A percentile compares a stretch with the other conserved stretches of the same genome.
phyloP scores from a whole-genome alignment of 35 echinoderm and acorn worm species.

The Nesometra sesokonis region DNA sequence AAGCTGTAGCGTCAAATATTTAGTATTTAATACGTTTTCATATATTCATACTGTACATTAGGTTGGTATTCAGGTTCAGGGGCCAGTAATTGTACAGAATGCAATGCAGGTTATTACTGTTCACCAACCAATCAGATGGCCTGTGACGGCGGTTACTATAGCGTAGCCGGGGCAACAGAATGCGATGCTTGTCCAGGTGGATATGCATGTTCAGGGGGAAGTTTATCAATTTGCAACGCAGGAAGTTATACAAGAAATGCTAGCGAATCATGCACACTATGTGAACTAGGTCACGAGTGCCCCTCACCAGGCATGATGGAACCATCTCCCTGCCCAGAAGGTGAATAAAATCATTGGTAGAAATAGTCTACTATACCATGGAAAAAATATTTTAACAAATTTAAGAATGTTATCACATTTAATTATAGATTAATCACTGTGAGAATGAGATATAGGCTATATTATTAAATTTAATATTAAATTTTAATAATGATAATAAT shows the following conservation, averaged over 20 bases:
- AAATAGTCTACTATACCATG: no score
- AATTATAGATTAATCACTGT: no score
- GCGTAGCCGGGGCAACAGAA: constrained; percentile 22
- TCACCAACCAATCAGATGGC: constrained; percentile 19
- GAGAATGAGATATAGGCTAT: no score
- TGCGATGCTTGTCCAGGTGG: constrained; percentile 25
- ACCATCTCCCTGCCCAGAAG: constrained; percentile 24
- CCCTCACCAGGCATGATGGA: constrained; percentile 30
- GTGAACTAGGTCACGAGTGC: constrained; percentile 52
- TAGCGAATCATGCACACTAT: constrained; percentile 18
- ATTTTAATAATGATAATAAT: no score
- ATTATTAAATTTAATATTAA: no score
- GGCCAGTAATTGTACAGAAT: constrained; percentile 29
- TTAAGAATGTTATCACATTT: no score
- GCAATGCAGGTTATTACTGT: constrained; percentile 47
- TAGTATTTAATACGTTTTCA: not conserved
- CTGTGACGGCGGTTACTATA: constrained; percentile 34
- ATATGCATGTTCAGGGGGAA: not conserved
- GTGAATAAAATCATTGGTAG: constrained; percentile 5
- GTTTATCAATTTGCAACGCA: constrained; percentile 8
- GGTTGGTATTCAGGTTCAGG: constrained; percentile 19
- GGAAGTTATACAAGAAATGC: constrained; percentile 43
- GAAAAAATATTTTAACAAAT: no score
- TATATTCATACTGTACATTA: not conserved
- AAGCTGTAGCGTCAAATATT: not conserved